These are phyloP conservation scores for Mactra quadrangularis DNA, from an alignment of 1,140 invertebrate genomes.

Conservation along the genomic window DNA sequence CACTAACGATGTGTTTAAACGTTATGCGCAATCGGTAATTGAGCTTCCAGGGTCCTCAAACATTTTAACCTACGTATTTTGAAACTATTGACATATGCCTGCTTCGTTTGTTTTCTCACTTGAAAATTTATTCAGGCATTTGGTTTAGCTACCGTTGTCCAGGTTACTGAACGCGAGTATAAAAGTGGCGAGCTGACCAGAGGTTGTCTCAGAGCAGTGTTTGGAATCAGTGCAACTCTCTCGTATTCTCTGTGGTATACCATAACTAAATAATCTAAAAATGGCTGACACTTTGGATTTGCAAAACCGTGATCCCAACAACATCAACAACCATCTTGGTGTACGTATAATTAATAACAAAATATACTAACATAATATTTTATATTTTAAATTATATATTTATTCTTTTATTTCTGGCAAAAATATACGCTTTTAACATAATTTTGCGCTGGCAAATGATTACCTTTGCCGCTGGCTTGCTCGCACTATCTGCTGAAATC, in stretches of 20 bases:
- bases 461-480: neutral
- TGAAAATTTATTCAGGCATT: neutral
- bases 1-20: conserved; percentile 13
- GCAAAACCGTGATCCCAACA: conserved; percentile 59
- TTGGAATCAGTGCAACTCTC: neutral
- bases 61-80: conserved; percentile 10
- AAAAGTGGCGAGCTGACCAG: neutral
- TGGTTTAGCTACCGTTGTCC: conserved; percentile 16
- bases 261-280: neutral
- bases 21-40: neutral
- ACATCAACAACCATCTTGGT: conserved; percentile 57
- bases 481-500: neutral
- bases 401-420: neutral
- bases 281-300: conserved; percentile 56
- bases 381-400: neutral
- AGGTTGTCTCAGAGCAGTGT: neutral
- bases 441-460: neutral
- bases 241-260: conserved; percentile 6
- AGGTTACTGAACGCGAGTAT: conserved; percentile 8
- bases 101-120: conserved; percentile 36
- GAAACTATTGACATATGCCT: conserved; percentile 20
- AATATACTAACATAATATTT: conserved; percentile 3
- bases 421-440: neutral
- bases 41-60: conserved; percentile 7
- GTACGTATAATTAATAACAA: conserved; percentile 19